Conservation (phyloP, 2,113 vertebrate genomes). For the Anarrhichthys ocellatus region DNA sequence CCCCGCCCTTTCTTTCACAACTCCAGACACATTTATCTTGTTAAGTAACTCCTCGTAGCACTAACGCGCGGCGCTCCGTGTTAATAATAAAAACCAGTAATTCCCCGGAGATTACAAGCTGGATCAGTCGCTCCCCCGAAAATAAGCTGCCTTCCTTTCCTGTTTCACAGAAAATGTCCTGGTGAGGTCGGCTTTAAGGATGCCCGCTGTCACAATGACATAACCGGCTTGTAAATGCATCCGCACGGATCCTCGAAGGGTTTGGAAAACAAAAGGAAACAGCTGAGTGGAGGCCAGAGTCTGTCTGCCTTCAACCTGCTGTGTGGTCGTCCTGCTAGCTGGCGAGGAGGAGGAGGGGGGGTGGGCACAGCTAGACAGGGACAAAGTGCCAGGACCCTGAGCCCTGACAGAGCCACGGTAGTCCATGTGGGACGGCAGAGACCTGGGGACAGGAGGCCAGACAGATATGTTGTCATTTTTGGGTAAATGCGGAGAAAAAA, state of each 20-base stretch:
- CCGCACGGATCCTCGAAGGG: slow-evolving; percentile 18
- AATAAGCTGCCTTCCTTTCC: slow-evolving; percentile 18
- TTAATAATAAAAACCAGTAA: slow-evolving; percentile 31
- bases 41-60: slow-evolving; percentile 13
- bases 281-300: slow-evolving; percentile 22
- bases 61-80: background rate
- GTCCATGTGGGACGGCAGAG: slow-evolving; percentile 1
- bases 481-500: slow-evolving; percentile 45
- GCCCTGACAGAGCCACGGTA: background rate
- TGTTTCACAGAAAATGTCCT: slow-evolving; percentile 19
- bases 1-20: slow-evolving; percentile 1
- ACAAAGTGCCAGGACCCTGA: slow-evolving; percentile 4
- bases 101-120: slow-evolving; percentile 48
- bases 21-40: slow-evolving; percentile 1
- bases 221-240: slow-evolving; percentile 29
- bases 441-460: slow-evolving; percentile 28
- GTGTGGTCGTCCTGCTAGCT: slow-evolving; percentile 53
- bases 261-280: slow-evolving; percentile 43
- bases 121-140: slow-evolving; percentile 43
- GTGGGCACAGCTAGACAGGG: background rate
- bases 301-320: slow-evolving; percentile 37
- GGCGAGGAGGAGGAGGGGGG: background rate
- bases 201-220: slow-evolving; percentile 22
- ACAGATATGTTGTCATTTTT: slow-evolving; percentile 53
- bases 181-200: background rate